A percentile compares a stretch with the other conserved stretches of the same genome.
These are phyloP conservation scores for Speoplatyrhinus poulsoni DNA, from an alignment of 2,113 vertebrate genomes.

Conservation along the genomic window DNA sequence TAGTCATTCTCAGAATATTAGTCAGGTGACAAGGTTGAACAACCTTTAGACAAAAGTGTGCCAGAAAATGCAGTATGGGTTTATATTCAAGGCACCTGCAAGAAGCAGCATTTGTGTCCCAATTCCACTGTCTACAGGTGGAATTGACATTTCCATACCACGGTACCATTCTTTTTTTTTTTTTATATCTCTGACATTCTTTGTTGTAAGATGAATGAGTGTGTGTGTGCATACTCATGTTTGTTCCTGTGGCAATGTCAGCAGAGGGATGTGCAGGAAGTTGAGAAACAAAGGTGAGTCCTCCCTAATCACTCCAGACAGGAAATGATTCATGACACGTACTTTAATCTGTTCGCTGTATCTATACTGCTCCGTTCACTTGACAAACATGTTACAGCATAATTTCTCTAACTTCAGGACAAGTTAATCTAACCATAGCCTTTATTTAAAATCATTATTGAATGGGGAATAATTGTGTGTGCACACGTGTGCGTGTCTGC, in stretches of 20 bases:
- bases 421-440: neutral
- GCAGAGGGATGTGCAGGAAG: slow-evolving; percentile 44
- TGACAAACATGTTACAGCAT: too few species aligned
- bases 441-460: neutral
- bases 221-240: too few species aligned
- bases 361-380: neutral
- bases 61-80: neutral
- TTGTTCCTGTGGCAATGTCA: slow-evolving; percentile 8
- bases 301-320: slow-evolving; percentile 40
- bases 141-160: slow-evolving; percentile 8
- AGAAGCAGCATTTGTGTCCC: slow-evolving; percentile 9
- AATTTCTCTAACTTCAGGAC: neutral
- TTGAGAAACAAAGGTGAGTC: slow-evolving; percentile 54
- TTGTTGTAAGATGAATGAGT: neutral
- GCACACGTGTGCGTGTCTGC: neutral
- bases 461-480: neutral
- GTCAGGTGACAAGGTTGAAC: neutral
- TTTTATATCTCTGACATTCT: too few species aligned
- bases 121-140: slow-evolving; percentile 18
- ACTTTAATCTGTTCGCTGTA: neutral
- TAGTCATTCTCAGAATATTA: neutral
- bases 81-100: slow-evolving; percentile 36
- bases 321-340: slow-evolving; percentile 56
- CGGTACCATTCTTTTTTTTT: too few species aligned
- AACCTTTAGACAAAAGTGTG: neutral